A percentile compares a stretch with the other conserved stretches of the same genome.
Conservation (phyloP, 2,797 vertebrate species). For the Darevskia mixta region DNA sequence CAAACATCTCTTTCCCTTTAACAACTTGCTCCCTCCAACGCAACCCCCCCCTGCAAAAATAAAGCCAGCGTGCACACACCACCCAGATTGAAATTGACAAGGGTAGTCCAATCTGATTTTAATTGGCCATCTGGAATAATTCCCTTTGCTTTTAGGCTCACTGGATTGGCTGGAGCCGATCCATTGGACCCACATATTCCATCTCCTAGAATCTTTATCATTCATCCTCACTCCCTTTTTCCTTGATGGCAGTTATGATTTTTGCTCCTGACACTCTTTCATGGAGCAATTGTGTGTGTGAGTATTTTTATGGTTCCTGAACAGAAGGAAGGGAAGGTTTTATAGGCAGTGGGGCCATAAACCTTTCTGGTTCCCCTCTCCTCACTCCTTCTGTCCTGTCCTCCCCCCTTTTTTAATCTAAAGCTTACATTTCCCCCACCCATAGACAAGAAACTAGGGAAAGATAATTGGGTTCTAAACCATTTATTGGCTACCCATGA, state of each 20-base stretch:
- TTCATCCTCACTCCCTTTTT: slow-evolving; percentile 7
- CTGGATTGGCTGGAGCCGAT: slow-evolving; percentile 25
- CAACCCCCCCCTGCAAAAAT: background rate
- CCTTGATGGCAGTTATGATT: slow-evolving; percentile 39
- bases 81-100: slow-evolving; percentile 39
- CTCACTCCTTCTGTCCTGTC: slow-evolving; percentile 31
- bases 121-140: slow-evolving; percentile 43
- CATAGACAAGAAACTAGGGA: slow-evolving; percentile 86
- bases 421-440: slow-evolving; percentile 65
- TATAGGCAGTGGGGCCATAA: slow-evolving; percentile 96
- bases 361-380: slow-evolving; percentile 74
- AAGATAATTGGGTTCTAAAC: slow-evolving; percentile 91
- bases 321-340: slow-evolving; percentile 92
- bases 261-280: slow-evolving; percentile 29
- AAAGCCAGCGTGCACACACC: slow-evolving; percentile 29
- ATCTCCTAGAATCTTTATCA: slow-evolving; percentile 13
- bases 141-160: slow-evolving; percentile 18
- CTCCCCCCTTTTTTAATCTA: slow-evolving; percentile 82
- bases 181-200: background rate
- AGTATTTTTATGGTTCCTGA: slow-evolving; percentile 91
- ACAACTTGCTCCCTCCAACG: slow-evolving; percentile 25
- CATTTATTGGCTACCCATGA: slow-evolving; percentile 92
- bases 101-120: slow-evolving; percentile 44
- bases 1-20: slow-evolving; percentile 10
- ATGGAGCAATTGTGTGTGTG: slow-evolving; percentile 47